A percentile compares a stretch with the other conserved stretches of the same genome.
Conservation (phyloP, 2,888 invertebrate genomes). For the Incurvaria masculella region DNA sequence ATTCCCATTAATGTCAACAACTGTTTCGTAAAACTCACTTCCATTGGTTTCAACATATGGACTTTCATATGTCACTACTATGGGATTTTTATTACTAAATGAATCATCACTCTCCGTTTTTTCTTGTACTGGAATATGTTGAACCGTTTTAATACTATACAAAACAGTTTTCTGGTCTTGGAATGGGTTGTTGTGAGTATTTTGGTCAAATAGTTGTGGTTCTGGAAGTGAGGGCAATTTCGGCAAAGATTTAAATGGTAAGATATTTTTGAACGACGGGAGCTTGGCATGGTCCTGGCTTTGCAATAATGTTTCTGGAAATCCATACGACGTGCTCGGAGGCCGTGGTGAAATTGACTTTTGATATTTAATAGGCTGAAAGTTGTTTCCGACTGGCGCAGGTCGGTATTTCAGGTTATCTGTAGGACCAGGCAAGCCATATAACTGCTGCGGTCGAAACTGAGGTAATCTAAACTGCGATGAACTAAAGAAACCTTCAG, state of each 20-base stretch:
- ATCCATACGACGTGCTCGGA: neutral
- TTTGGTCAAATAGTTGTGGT: neutral
- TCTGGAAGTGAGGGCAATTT: slow-evolving; percentile 5
- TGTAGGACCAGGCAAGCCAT: neutral
- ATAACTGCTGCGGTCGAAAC: too few relatives aligned
- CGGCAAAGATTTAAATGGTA: slow-evolving; percentile 8
- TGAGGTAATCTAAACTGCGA: too few relatives aligned
- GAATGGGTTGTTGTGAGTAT: neutral
- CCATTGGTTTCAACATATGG: neutral
- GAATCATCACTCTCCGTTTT: neutral
- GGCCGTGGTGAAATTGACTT: too few relatives aligned
- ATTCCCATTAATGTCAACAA: neutral
- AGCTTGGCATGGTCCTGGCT: neutral
- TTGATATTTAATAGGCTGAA: too few relatives aligned
- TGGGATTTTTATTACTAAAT: neutral
- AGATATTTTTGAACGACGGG: neutral
- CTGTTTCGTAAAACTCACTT: neutral
- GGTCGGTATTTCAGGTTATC: neutral
- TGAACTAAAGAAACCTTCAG: too few relatives aligned
- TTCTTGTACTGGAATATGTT: neutral
- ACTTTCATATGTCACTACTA: neutral
- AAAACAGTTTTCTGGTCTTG: neutral
- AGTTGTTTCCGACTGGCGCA: too few relatives aligned
- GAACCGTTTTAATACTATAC: neutral
- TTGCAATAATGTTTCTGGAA: neutral